phyloP scores from a whole-genome alignment of 2,797 vertebrate species.

The Salmo trutta region DNA sequence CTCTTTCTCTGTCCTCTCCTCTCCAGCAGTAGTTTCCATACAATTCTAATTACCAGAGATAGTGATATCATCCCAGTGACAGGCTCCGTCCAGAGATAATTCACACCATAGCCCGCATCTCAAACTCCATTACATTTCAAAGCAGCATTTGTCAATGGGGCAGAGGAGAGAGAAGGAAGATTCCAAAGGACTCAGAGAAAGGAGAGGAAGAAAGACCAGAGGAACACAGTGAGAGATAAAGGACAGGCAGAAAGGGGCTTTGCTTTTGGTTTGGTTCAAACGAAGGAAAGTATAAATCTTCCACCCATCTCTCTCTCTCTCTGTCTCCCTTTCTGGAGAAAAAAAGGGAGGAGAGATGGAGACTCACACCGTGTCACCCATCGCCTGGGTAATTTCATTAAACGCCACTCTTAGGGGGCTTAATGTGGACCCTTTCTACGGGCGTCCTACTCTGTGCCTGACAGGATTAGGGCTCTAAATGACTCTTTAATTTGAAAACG shows the following conservation, averaged over 20 bases:
- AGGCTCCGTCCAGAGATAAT: slow-evolving; percentile 73
- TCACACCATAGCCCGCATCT: slow-evolving; percentile 77
- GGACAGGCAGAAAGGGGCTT: slow-evolving; percentile 30
- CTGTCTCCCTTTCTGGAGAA: background rate
- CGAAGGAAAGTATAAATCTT: slow-evolving; percentile 40
- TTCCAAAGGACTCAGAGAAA: slow-evolving; percentile 5
- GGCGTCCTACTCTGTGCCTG: slow-evolving; percentile 81
- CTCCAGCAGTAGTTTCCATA: slow-evolving; percentile 28
- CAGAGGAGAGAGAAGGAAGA: slow-evolving; percentile 26
- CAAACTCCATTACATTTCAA: slow-evolving; percentile 83
- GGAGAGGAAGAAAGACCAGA: slow-evolving; percentile 27
- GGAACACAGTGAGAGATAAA: background rate
- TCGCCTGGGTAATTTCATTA: slow-evolving; percentile 67
- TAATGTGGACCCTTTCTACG: slow-evolving; percentile 73
- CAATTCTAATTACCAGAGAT: slow-evolving; percentile 72
- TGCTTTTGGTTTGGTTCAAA: slow-evolving; percentile 58
- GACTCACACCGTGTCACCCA: slow-evolving; percentile 55
- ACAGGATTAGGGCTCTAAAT: slow-evolving; percentile 95
- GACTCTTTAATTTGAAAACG: slow-evolving; percentile 97
- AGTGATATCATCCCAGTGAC: slow-evolving; percentile 74
- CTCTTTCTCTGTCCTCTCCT: background rate
- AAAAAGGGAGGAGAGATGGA: slow-evolving; percentile 19
- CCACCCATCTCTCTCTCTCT: slow-evolving; percentile 34
- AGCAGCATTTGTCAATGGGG: slow-evolving; percentile 76
- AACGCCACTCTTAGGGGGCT: slow-evolving; percentile 72